Evolutionary conservation across 2,113 vertebrate genomes (phyloP).

Genomic region (Chaetura pelagica): DNA sequence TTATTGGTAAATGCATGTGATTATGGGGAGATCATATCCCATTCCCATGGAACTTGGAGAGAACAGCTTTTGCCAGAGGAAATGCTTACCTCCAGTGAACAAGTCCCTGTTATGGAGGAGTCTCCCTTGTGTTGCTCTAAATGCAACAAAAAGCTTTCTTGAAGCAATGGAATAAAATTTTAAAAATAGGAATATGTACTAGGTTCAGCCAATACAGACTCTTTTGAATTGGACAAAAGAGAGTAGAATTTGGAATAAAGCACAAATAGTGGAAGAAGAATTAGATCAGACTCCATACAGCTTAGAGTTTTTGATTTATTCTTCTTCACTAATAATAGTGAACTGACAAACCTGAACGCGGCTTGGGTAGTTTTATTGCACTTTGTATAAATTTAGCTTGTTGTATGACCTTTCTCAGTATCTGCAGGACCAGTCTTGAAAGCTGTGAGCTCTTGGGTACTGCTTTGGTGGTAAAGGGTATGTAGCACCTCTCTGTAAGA

Average conservation of each 20-base stretch:
- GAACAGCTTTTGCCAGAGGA: background rate
- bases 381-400: background rate
- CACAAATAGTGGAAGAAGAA: constrained; percentile 39
- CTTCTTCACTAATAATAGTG: background rate
- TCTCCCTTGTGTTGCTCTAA: background rate
- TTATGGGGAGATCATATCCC: background rate
- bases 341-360: background rate
- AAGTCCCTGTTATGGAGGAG: background rate
- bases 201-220: background rate
- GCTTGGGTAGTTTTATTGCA: constrained; percentile 7
- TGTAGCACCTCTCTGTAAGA: background rate
- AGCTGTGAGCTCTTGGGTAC: background rate
- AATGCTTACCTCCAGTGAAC: background rate
- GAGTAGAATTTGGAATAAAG: constrained; percentile 47
- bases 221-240: background rate
- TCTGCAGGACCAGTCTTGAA: background rate
- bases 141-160: constrained; percentile 4
- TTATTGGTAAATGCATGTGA: constrained; percentile 65
- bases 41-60: background rate
- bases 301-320: background rate
- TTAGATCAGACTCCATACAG: background rate
- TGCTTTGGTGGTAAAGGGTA: background rate
- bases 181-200: background rate
- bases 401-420: background rate
- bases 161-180: background rate